A percentile compares a stretch with the other conserved stretches of the same genome.
Conservation (phyloP, 2,888 invertebrate species). For the Galeopsomyia nigrocyanea region DNA sequence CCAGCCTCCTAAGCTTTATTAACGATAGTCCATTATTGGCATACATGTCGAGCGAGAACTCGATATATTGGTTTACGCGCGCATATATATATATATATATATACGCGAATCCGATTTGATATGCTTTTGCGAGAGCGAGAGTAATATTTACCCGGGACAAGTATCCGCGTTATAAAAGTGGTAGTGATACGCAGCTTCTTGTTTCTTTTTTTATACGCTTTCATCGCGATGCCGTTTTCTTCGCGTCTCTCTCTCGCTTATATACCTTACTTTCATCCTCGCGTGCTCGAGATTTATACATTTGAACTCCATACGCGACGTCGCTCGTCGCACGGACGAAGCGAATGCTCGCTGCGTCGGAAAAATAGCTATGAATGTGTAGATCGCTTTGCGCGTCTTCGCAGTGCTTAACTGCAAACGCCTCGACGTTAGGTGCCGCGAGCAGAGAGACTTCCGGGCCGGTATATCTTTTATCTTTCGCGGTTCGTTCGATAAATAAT, state of each 20-base stretch:
- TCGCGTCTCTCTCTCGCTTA: not conserved
- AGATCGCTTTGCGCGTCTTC: not conserved
- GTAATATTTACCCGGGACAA: constrained; percentile 33
- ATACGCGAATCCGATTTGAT: constrained; percentile 27
- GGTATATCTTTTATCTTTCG: too few species aligned
- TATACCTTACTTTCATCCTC: too few species aligned
- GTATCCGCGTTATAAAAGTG: not conserved
- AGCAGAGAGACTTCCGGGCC: too few species aligned
- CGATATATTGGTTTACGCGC: constrained; percentile 33
- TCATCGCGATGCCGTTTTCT: constrained; percentile 2
- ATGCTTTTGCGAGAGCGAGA: constrained; percentile 10
- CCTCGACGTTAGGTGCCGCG: too few species aligned
- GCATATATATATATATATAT: too few species aligned
- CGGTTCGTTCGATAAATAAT: too few species aligned
- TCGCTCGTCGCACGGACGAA: too few species aligned
- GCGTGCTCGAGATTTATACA: not conserved
- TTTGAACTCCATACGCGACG: not conserved
- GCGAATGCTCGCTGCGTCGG: not conserved
- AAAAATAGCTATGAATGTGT: constrained; percentile 12
- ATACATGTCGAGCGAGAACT: not conserved
- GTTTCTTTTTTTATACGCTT: constrained; percentile 9
- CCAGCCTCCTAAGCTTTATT: constrained; percentile 26
- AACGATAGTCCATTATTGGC: constrained; percentile 6
- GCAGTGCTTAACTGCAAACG: too few species aligned
- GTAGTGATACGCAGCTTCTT: not conserved